Base-by-base conservation (phyloP, 2,888 invertebrate genomes). In the Erynnis tages region DNA sequence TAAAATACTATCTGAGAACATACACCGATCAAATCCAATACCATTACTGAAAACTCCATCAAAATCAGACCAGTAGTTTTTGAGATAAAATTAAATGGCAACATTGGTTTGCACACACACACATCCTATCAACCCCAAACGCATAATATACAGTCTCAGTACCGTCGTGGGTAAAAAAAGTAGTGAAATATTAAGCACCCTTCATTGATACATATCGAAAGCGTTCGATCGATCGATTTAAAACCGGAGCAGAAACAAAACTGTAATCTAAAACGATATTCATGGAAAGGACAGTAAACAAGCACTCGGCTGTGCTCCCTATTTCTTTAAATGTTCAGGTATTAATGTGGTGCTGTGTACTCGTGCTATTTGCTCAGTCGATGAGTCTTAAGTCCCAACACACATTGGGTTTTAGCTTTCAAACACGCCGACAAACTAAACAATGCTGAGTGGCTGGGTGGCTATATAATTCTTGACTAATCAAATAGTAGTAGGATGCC, bases 331-430 rank as follows among this genome's bases (percentile, higher is more conserved):
- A 84, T 81, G 81, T 82, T 72, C 79, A 79, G 79, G 82, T 85
- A 85, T 83, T 83, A 83, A 80, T 73, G 75, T 67, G 69, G 71
- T 66, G 60, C 63, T 88, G 76, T 88, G 86, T 86, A 75, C 69
- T 55, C 65, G 66, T 71, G 60, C 57, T 82, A 82, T 90, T 88
- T 87, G 75, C 66, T 70, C 68, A 77, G 81, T 82, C 81, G 82
- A 83, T 79, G 86, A 79, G 85, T 81, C 79, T 82, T 72, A 73
- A 85, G 80, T 79, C 83, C 81, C 73, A 82, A 89, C 89, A 89
- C 72, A 88, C 85, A 80, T 90, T 79, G 82, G 81, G 88, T 90
- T 89, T 90, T 89, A 90, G 76, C 80, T 88, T 86, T 86, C 88
- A 88, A 89, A 85, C 79, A 83, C 62, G 76, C 87, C 88, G 86